Conservation (phyloP, 2,113 vertebrate species). For the Gavia stellata region DNA sequence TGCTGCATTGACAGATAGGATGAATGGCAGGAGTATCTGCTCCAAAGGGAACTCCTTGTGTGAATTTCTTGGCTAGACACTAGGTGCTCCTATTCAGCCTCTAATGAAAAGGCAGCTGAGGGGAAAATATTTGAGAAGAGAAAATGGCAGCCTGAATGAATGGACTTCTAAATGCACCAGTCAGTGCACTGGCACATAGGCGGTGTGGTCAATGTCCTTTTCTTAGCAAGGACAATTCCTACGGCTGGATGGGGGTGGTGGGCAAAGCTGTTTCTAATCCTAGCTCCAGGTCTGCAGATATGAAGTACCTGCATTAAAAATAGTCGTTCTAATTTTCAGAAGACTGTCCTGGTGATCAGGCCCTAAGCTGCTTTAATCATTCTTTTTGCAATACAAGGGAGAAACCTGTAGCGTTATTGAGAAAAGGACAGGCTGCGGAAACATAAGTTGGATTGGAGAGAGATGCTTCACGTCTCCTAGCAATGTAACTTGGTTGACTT, state of each 20-base stretch:
- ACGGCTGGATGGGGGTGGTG: background rate
- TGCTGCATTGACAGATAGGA: background rate
- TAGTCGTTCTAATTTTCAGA: background rate
- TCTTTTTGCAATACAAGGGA: background rate
- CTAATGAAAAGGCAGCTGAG: slow-evolving; percentile 5
- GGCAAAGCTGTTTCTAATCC: background rate
- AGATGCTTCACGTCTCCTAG: background rate
- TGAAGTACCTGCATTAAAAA: background rate
- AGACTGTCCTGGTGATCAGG: background rate
- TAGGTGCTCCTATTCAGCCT: background rate
- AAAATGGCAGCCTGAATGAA: background rate
- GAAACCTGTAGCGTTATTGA: background rate
- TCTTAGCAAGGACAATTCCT: background rate
- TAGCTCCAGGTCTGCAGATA: background rate
- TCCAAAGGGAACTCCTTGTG: background rate
- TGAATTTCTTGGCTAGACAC: background rate
- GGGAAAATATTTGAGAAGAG: background rate
- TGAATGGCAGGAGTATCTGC: background rate
- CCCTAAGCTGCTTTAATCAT: background rate
- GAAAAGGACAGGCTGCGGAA: background rate
- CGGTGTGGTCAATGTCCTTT: background rate
- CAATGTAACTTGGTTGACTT: background rate
- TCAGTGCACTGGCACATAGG: background rate
- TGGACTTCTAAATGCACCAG: background rate
- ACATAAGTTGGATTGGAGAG: background rate